Percentiles rank a stretch among this genome's conserved stretches.
Evolutionary conservation across 2,113 vertebrate genomes (phyloP).

Genomic region (Enhydra lutris): DNA sequence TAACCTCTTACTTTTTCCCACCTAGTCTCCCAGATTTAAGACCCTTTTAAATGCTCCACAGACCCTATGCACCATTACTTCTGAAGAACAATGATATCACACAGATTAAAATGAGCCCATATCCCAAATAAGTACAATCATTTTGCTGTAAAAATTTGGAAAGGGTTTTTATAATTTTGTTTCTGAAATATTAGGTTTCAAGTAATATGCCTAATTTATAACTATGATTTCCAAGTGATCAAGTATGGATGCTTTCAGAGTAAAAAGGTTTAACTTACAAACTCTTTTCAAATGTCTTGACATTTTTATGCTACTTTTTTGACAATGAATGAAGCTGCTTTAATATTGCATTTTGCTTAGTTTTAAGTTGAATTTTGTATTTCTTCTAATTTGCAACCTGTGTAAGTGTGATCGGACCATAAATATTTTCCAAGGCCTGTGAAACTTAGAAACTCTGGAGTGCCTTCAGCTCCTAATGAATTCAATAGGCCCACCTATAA

Average conservation of each 20-base stretch:
- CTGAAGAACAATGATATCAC: background rate
- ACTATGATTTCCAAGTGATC: background rate
- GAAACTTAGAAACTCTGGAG: background rate
- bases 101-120: background rate
- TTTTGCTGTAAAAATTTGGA: background rate
- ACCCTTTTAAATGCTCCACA: background rate
- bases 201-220: background rate
- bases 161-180: conserved; percentile 19
- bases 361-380: background rate
- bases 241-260: background rate
- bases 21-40: background rate
- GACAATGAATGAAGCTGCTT: background rate
- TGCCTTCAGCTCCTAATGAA: background rate
- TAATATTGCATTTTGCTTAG: background rate
- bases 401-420: background rate
- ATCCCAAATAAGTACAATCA: conserved; percentile 1
- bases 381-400: background rate
- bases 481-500: background rate
- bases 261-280: background rate
- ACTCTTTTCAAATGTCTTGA: background rate
- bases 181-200: conserved; percentile 5
- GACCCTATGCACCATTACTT: background rate
- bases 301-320: background rate
- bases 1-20: background rate
- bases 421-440: background rate